A percentile compares a stretch with the other conserved stretches of the same genome.
Evolutionary conservation across 2,113 vertebrate genomes (phyloP).

Genomic region (Pelvicachromis taeniatus): DNA sequence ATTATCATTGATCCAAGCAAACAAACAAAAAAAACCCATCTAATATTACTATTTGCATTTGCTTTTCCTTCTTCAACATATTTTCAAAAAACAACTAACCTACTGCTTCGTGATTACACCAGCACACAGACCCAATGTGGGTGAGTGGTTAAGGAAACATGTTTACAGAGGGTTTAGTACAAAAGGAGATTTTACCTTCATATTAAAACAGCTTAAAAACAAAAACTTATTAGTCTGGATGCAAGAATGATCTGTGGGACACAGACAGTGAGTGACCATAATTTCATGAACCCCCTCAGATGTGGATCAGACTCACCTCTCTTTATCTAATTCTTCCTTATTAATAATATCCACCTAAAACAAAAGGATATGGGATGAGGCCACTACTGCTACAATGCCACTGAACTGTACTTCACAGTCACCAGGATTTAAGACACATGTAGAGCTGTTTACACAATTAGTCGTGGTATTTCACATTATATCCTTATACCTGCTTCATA

Average conservation of each 20-base stretch:
- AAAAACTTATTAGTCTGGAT: not conserved
- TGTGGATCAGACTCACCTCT: constrained; percentile 69
- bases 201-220: not conserved
- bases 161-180: not conserved
- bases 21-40: not conserved
- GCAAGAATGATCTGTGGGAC: constrained; percentile 22
- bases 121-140: not conserved
- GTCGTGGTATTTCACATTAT: not conserved
- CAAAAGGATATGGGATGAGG: constrained; percentile 70
- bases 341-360: constrained; percentile 80
- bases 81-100: not conserved
- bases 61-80: not conserved
- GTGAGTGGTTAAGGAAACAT: not conserved
- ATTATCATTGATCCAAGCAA: not conserved
- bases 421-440: constrained; percentile 16
- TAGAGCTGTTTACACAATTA: not conserved
- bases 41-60: not conserved
- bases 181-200: not conserved
- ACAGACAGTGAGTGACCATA: constrained; percentile 13
- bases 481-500: constrained; percentile 78
- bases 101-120: not conserved
- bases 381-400: constrained; percentile 43
- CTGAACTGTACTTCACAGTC: constrained; percentile 33
- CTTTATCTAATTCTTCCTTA: constrained; percentile 78
- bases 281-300: constrained; percentile 34